Percentiles rank a stretch among this genome's conserved stretches.
These are phyloP conservation scores for Magallana ariakensis DNA, from an alignment of 1,140 invertebrate species.

Conservation along the genomic window DNA sequence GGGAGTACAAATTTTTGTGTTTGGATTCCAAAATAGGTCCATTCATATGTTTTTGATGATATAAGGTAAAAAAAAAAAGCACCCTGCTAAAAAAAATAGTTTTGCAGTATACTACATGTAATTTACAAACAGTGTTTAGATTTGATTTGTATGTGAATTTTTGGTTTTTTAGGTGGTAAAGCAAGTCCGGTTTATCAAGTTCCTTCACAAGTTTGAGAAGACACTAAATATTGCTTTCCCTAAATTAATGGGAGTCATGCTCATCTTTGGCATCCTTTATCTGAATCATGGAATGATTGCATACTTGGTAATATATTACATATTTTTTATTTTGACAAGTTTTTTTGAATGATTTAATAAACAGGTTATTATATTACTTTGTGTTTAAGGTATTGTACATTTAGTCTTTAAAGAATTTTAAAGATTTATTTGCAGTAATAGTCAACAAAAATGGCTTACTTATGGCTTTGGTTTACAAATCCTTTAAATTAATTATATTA, in stretches of 20 bases:
- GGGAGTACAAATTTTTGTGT: too few species aligned
- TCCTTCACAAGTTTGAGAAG: constrained; percentile 68
- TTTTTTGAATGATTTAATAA: not conserved
- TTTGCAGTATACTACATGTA: not conserved
- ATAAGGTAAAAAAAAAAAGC: too few species aligned
- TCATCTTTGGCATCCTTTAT: constrained; percentile 70
- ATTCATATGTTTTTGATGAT: too few species aligned
- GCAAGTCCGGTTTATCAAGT: constrained; percentile 72
- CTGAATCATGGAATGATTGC: constrained; percentile 68
- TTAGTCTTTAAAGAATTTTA: too few species aligned
- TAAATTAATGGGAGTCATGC: constrained; percentile 60
- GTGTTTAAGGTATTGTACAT: too few species aligned
- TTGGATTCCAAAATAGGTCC: too few species aligned
- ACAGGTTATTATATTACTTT: not conserved
- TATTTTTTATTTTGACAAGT: not conserved
- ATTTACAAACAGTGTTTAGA: not conserved
- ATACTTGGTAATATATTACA: constrained; percentile 66
- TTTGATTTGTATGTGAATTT: too few species aligned
- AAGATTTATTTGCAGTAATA: too few species aligned
- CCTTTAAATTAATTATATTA: too few species aligned
- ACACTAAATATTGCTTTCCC: constrained; percentile 64
- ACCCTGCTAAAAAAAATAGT: too few species aligned
- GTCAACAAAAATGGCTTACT: too few species aligned
- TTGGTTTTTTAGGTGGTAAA: constrained; percentile 66
- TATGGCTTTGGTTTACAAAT: too few species aligned